Conservation (phyloP, 2,888 invertebrate genomes). For the Dynastes hyllus region DNA sequence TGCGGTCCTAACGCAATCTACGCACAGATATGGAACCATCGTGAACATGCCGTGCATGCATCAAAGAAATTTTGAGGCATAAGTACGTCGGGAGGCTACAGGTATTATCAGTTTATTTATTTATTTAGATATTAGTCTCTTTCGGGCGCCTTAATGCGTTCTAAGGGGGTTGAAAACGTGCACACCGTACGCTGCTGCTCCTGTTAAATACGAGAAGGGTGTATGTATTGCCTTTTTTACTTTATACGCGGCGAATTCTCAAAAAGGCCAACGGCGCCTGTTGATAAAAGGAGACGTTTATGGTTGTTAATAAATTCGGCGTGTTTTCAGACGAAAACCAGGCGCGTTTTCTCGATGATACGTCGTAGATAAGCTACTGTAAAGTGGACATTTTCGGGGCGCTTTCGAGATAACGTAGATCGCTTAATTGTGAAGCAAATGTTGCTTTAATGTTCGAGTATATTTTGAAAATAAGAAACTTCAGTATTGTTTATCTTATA, state of each 20-base stretch:
- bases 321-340: background rate
- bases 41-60: no score
- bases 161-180: constrained; percentile 40
- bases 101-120: constrained; percentile 37
- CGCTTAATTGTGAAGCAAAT: no score
- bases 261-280: constrained; percentile 7
- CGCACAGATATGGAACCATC: background rate
- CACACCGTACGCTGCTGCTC: constrained; percentile 1
- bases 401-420: no score
- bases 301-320: constrained; percentile 15
- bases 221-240: constrained; percentile 17
- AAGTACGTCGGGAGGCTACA: constrained; percentile 31
- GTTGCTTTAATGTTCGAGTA: no score
- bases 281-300: constrained; percentile 16
- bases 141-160: constrained; percentile 27
- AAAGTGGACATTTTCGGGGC: no score
- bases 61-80: background rate
- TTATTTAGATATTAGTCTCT: constrained; percentile 38
- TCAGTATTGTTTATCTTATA: no score
- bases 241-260: constrained; percentile 12
- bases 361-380: background rate
- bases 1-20: constrained; percentile 21
- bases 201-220: constrained; percentile 3
- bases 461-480: no score
- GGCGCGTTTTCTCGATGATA: background rate